Conservation (phyloP, 2,888 invertebrate species). For the Cosmorhoe ocellata region DNA sequence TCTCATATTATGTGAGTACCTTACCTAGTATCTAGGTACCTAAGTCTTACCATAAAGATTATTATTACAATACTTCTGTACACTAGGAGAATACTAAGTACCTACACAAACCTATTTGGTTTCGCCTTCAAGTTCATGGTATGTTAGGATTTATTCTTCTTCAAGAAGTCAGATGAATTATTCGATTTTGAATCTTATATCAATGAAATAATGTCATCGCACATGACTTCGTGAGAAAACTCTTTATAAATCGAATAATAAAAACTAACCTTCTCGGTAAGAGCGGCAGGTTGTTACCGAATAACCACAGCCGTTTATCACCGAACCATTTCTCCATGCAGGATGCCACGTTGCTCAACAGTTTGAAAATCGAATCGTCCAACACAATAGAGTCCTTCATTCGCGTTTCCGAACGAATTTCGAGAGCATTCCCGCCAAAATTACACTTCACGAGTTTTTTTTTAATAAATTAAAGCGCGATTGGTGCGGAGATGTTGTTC, state of each 20-base stretch:
- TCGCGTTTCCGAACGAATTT: constrained; percentile 57
- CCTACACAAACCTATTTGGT: too few relatives aligned
- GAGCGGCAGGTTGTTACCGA: constrained; percentile 93
- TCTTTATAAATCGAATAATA: not conserved
- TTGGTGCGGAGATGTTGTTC: constrained; percentile 36
- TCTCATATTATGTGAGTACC: too few relatives aligned
- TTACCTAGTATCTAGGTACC: too few relatives aligned
- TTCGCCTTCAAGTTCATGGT: too few relatives aligned
- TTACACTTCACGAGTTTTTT: constrained; percentile 35
- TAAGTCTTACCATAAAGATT: too few relatives aligned
- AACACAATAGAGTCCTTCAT: constrained; percentile 60
- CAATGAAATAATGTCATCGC: too few relatives aligned
- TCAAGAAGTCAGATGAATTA: too few relatives aligned
- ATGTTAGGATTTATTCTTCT: too few relatives aligned
- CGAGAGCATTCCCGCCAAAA: constrained; percentile 64
- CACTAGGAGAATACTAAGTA: too few relatives aligned
- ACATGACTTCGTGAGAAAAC: too few relatives aligned
- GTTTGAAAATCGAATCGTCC: constrained; percentile 59
- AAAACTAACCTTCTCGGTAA: constrained; percentile 88
- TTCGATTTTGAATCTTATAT: too few relatives aligned
- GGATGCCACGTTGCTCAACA: constrained; percentile 78
- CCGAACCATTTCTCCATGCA: constrained; percentile 97
- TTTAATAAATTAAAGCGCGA: not conserved
- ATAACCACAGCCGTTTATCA: constrained; percentile 95
- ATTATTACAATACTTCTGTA: too few relatives aligned